A percentile compares a stretch with the other conserved stretches of the same genome.
These are phyloP conservation scores for Mesoligia furuncula DNA, from an alignment of 2,888 invertebrate species.

Conservation along the genomic window DNA sequence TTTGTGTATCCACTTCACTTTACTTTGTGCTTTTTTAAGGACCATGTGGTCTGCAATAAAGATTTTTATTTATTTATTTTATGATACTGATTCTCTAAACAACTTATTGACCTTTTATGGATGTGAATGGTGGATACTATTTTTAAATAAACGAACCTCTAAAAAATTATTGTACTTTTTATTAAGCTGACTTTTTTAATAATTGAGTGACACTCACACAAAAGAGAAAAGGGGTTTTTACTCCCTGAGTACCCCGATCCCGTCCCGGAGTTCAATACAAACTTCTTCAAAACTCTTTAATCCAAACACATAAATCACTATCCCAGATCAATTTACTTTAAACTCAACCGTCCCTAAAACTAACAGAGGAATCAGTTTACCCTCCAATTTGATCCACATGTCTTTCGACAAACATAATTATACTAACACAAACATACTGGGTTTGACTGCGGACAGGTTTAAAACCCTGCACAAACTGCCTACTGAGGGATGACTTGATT, in stretches of 20 bases:
- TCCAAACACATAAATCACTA: not conserved
- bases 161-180: not conserved
- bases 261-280: not conserved
- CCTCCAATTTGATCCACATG: slow-evolving; percentile 31
- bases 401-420: slow-evolving; percentile 61
- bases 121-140: not conserved
- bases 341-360: slow-evolving; percentile 22
- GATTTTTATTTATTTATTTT: no score
- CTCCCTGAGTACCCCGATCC: no score
- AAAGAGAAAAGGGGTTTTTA: not conserved
- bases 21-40: no score
- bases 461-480: slow-evolving; percentile 37
- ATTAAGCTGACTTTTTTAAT: not conserved
- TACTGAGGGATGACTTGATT: no score
- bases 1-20: no score
- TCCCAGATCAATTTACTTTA: slow-evolving; percentile 20
- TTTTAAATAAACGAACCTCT: not conserved
- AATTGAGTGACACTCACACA: not conserved
- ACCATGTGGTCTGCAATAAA: no score
- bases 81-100: not conserved
- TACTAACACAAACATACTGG: slow-evolving; percentile 45
- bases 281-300: not conserved
- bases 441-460: slow-evolving; percentile 39
- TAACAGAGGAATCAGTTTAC: slow-evolving; percentile 35
- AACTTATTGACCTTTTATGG: not conserved